These are phyloP conservation scores for Sclerurus mexicanus DNA, from an alignment of 2,113 vertebrate species.

Conservation along the genomic window DNA sequence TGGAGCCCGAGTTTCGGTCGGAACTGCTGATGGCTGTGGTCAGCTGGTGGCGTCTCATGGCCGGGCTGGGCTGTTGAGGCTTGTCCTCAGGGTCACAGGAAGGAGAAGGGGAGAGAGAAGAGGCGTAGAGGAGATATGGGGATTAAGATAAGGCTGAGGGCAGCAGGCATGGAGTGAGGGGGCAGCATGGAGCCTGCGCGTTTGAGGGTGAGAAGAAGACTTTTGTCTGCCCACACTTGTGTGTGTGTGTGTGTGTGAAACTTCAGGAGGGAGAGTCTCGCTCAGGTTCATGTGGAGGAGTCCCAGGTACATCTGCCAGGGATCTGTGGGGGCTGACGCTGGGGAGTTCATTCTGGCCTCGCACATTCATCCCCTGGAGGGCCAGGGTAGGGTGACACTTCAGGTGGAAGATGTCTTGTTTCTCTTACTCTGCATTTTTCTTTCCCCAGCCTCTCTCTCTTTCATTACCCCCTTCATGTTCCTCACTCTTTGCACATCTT, in stretches of 20 bases:
- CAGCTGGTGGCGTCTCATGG: slow-evolving; percentile 22
- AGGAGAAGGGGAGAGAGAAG: not conserved
- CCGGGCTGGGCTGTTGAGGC: not conserved
- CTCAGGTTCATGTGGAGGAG: not conserved
- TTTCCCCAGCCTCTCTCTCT: not conserved
- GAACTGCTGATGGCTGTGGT: slow-evolving; percentile 38
- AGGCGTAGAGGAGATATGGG: not conserved
- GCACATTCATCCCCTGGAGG: not conserved
- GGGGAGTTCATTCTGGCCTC: not conserved
- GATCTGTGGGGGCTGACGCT: not conserved
- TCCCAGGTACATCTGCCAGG: not conserved
- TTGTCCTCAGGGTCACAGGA: slow-evolving; percentile 30
- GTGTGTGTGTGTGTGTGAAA: not conserved
- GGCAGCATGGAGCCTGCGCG: rapidly evolving
- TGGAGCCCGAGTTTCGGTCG: slow-evolving; percentile 23
- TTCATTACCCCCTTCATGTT: not conserved
- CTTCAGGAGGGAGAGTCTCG: not conserved
- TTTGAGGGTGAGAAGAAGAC: not conserved
- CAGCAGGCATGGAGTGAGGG: not conserved
- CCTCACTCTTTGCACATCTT: not conserved
- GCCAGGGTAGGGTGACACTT: not conserved
- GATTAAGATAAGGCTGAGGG: not conserved
- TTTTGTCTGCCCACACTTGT: not conserved
- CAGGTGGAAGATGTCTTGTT: not conserved
- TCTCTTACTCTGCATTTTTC: not conserved